phyloP scores from a whole-genome alignment of 2,797 vertebrate genomes.

The Cryptoblepharus egeriae region DNA sequence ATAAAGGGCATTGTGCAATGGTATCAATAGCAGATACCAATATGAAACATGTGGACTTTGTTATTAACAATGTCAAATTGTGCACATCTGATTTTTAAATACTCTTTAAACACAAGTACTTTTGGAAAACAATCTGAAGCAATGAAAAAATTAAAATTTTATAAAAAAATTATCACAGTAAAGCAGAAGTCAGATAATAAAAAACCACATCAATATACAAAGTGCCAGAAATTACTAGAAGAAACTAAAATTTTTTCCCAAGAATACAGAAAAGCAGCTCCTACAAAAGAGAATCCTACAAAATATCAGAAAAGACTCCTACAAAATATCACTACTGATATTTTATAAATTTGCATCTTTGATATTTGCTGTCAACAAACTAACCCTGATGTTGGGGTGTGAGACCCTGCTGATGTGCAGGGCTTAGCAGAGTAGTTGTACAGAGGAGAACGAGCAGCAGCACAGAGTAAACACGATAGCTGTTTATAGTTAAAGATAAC shows the following conservation, averaged over 20 bases:
- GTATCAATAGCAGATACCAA: neutral
- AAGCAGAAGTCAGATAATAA: neutral
- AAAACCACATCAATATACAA: neutral
- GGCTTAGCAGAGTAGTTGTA: too few relatives aligned
- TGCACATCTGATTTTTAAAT: neutral
- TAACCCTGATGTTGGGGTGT: too few relatives aligned
- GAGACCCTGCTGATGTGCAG: too few relatives aligned
- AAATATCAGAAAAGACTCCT: neutral
- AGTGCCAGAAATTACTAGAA: neutral
- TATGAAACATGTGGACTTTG: neutral
- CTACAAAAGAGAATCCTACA: too few relatives aligned
- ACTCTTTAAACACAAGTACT: neutral
- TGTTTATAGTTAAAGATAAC: too few relatives aligned
- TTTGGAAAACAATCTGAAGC: neutral
- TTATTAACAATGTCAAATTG: neutral
- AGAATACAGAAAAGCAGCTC: neutral
- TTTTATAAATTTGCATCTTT: neutral
- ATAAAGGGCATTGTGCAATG: neutral
- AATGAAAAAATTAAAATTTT: neutral
- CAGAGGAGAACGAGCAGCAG: too few relatives aligned
- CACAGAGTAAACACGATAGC: too few relatives aligned
- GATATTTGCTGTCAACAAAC: neutral
- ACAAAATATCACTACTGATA: neutral
- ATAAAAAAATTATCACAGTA: neutral
- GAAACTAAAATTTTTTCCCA: neutral